Base-by-base conservation (phyloP, 2,113 vertebrate genomes). In the Puntigrus tetrazona region DNA sequence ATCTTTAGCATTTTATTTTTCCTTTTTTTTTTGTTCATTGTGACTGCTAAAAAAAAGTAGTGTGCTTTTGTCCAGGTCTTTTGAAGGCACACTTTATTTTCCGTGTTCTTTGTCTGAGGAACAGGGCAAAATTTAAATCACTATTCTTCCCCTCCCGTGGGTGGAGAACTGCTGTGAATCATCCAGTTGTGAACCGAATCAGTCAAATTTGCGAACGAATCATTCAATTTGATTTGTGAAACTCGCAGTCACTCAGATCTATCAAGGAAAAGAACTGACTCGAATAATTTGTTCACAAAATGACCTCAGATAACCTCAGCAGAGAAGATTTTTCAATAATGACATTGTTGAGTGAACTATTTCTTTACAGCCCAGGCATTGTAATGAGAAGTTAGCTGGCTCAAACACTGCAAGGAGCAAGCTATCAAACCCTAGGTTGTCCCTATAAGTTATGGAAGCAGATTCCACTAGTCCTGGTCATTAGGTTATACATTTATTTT, bases 201-300 rank as follows among this genome's bases (percentile, higher is more conserved):
- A 36, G 52, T 78, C 34, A 13, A 57, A 78, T 57, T 78, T 16
- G 52, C 38, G 34, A 78, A 36, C 18, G 11, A 78, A 57, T 78
- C 75, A 36, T 78, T 78, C 31, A 55, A 34, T 57, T 55, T 78
- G 31, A 78, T 78, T 78, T 78, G 50, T 25, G 75, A 78, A 78
- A 25, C 69, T 73, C 69, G 27, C 38, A 72, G 69, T 73, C 38
- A 73, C 69, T 16, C 34, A 78, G 50, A 78, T 57, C 52, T 59
- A 36, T 57, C 50, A 59, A 38, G 11, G 14, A 38, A 78, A 59
- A 57, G 11, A 25, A 38, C 31, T 55, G 47, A 52, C 47, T 55
- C 29, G 29, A 55, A 77, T 31, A 77, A 52, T 77, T 77, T 77
- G 47, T 73, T 43, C 69, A 43, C 38, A 45, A 45, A 45, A 73